phyloP scores from a whole-genome alignment of 2,113 vertebrate genomes.

The Camelus bactrianus region DNA sequence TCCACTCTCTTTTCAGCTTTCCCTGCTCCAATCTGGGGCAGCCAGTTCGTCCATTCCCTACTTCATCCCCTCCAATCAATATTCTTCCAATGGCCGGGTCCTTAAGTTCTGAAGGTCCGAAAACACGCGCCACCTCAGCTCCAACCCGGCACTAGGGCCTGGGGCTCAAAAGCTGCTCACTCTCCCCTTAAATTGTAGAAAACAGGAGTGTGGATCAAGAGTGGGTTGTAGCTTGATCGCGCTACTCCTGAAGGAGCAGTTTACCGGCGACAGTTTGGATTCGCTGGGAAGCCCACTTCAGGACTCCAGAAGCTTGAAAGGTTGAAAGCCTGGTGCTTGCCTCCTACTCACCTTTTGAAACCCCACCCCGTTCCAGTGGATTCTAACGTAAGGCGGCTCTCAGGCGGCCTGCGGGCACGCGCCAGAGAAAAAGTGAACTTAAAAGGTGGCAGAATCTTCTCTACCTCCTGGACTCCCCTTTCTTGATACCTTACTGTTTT shows the following conservation, averaged over 20 bases:
- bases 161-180: background rate
- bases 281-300: accelerated
- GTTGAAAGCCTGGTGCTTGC: background rate
- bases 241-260: constrained; percentile 13
- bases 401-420: background rate
- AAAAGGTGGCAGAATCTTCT: background rate
- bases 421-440: background rate
- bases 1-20: background rate
- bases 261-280: background rate
- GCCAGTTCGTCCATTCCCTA: background rate
- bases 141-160: background rate
- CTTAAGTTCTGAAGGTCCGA: background rate
- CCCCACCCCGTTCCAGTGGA: background rate
- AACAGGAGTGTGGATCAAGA: accelerated
- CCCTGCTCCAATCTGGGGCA: background rate
- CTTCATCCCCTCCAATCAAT: background rate
- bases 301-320: background rate
- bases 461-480: background rate
- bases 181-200: no score
- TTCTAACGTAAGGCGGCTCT: background rate
- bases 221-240: background rate
- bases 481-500: accelerated
- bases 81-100: background rate
- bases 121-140: background rate
- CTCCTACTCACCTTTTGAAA: background rate